Evolutionary conservation across 2,888 invertebrate species (phyloP), one percentile per base, ranked within the genome.

Genomic region (Apotomis capreana): DNA sequence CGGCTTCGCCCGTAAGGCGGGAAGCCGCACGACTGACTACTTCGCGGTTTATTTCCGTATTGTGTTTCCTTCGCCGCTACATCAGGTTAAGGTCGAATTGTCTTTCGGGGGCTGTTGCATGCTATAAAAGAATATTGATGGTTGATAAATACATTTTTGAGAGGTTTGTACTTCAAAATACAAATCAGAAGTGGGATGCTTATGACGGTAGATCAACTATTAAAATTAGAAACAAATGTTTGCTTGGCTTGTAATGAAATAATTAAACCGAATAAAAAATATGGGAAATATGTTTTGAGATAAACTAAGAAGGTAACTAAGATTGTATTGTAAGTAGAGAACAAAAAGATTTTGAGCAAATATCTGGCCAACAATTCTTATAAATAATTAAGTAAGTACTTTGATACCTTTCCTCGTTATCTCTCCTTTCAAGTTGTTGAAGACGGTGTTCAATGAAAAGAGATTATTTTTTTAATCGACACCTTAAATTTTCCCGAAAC

Each of bases 21-120:
- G 91, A 92, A 91, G 82, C 90, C 91, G 59, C 74, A 78, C 80
- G 82, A 87, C 76, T 77, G 82, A 75, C 80, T 78, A 86, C 83
- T 84, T 85, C 75, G 57, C 75, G 74, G 79, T 83, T 79, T 87
- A 87, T 88, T 87, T 90, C 87, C 88, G 87, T 82, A 78, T 82
- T 82, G 80, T 78, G 78, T 86, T 84, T 83, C 85, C 87, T 87
- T 88, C 84, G 80, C 85, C 86, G 82, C 37, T 63, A 71, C 74
- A 68, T 62, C 69, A 69, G 80, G 83, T 81, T 81, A 83, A 81
- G 83, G 84, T 78, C 77, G 63, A 59, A 69, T 77, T 55, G 75
- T 74, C 79, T 78, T 78, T 79, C 76, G 76, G 74, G 75, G 5
- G 5, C 73, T 55, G 46, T 60, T 52, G 52, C 52, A 4, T 44